Percentiles rank a stretch among this genome's conserved stretches.
Evolutionary conservation across 2,888 invertebrate species (phyloP).

Genomic region (Acanthopleura granulata): DNA sequence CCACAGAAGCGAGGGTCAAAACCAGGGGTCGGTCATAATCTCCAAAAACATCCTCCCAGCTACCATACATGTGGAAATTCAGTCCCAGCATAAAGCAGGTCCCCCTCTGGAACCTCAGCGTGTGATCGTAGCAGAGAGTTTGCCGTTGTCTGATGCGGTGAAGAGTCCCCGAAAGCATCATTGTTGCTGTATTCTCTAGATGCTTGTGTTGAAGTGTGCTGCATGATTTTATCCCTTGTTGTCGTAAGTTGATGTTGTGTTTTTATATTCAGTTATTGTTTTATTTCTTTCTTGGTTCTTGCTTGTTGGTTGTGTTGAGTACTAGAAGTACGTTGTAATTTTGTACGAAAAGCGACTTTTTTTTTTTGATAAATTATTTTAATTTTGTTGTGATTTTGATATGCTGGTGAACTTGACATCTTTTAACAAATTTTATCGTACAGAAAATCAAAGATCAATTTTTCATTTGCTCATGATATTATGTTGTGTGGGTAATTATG

Average conservation of each 20-base stretch:
- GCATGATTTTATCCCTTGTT: conserved; percentile 3
- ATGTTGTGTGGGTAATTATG: no score
- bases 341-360: neutral
- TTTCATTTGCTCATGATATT: no score
- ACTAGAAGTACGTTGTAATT: conserved; percentile 11
- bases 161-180: neutral
- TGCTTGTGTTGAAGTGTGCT: neutral
- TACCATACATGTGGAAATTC: neutral
- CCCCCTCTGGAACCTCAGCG: conserved; percentile 17
- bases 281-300: neutral
- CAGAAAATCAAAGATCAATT: no score
- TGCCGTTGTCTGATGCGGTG: conserved; percentile 17
- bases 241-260: conserved; percentile 24
- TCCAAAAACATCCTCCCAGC: no score
- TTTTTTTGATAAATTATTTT: no score
- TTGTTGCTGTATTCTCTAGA: neutral
- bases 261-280: neutral
- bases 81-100: conserved; percentile 18
- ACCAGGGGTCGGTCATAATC: neutral
- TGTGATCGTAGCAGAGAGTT: conserved; percentile 9
- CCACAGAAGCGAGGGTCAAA: neutral
- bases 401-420: no score
- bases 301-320: neutral
- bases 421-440: no score
- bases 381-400: no score